Percentiles rank a stretch among this genome's conserved stretches.
Evolutionary conservation across 30 jellyfish, hydroid and myxozoan species (phyloP).

Genomic region (Aurelia sp.): DNA sequence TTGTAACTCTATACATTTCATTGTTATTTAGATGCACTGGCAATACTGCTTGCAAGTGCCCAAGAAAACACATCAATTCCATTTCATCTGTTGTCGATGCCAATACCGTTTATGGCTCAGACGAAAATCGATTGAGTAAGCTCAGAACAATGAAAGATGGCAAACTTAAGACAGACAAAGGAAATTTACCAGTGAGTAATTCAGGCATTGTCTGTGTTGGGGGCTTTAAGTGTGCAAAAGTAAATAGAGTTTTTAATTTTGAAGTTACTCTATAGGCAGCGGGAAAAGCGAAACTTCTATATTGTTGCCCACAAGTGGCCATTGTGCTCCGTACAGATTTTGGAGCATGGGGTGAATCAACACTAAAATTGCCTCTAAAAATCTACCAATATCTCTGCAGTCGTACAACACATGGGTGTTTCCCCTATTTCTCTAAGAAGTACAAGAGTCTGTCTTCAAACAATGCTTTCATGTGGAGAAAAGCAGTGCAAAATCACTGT

Average conservation of each 20-base stretch:
- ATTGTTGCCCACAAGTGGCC: too few species aligned
- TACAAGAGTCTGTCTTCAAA: too few species aligned
- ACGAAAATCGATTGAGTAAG: not conserved
- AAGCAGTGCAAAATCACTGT: too few species aligned
- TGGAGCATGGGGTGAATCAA: too few species aligned
- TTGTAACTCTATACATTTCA: too few species aligned
- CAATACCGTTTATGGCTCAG: conserved; percentile 39
- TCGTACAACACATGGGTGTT: too few species aligned
- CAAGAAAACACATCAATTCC: conserved; percentile 32
- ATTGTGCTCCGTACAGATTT: too few species aligned
- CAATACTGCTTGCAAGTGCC: not conserved
- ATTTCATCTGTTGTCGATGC: conserved; percentile 45
- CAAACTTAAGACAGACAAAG: conserved; percentile 25
- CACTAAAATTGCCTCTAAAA: too few species aligned
- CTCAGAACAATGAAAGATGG: conserved; percentile 40
- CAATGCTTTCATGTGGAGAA: too few species aligned
- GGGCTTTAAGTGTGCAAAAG: not conserved
- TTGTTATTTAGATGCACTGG: conserved; percentile 53
- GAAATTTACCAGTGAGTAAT: conserved; percentile 28
- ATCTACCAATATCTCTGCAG: too few species aligned
- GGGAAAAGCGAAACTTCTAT: too few species aligned
- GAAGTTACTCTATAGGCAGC: not conserved
- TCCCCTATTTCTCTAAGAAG: too few species aligned
- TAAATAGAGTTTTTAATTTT: not conserved
- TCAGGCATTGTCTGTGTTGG: not conserved